These are phyloP conservation scores for Rhabdophis nuchalis DNA, from an alignment of 2,797 vertebrate genomes.

Conservation along the genomic window DNA sequence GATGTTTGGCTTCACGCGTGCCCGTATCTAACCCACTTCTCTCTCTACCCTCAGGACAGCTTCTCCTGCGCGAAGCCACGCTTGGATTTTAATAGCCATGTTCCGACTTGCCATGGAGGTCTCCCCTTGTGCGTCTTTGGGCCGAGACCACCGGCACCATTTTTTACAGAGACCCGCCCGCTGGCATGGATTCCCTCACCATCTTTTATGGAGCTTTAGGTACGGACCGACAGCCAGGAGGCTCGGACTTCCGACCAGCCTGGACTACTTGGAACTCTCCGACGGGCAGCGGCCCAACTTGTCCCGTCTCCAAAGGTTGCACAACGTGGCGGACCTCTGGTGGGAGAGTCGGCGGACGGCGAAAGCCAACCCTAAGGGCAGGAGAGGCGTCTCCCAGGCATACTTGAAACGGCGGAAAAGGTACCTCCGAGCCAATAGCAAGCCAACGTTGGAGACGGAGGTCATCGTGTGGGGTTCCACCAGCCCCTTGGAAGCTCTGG, in stretches of 20 bases:
- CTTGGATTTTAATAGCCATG: conserved; percentile 79
- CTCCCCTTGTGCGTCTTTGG: conserved; percentile 66
- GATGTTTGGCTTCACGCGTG: background rate
- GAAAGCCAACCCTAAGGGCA: conserved; percentile 20
- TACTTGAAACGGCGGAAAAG: conserved; percentile 53
- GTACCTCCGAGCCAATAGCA: conserved; percentile 52
- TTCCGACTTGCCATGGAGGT: conserved; percentile 75
- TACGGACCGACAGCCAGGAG: conserved; percentile 49
- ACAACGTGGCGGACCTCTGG: conserved; percentile 52
- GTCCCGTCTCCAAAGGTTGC: conserved; percentile 51
- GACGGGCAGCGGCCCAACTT: conserved; percentile 30
- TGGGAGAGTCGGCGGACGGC: conserved; percentile 41
- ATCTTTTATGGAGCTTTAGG: conserved; percentile 61
- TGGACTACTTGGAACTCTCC: conserved; percentile 36
- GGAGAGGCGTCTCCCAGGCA: conserved; percentile 37
- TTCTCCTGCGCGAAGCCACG: conserved; percentile 73
- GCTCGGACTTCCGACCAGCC: conserved; percentile 53
- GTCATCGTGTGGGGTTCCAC: conserved; percentile 78
- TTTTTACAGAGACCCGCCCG: conserved; percentile 55
- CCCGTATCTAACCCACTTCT: conserved; percentile 12
- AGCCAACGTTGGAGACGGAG: conserved; percentile 65
- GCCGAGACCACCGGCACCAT: conserved; percentile 46
- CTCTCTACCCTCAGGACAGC: conserved; percentile 70
- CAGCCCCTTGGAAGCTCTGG: conserved; percentile 69
- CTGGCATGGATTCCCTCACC: conserved; percentile 60